phyloP scores from a whole-genome alignment of 2,888 invertebrate species.

The Parnassius apollo region DNA sequence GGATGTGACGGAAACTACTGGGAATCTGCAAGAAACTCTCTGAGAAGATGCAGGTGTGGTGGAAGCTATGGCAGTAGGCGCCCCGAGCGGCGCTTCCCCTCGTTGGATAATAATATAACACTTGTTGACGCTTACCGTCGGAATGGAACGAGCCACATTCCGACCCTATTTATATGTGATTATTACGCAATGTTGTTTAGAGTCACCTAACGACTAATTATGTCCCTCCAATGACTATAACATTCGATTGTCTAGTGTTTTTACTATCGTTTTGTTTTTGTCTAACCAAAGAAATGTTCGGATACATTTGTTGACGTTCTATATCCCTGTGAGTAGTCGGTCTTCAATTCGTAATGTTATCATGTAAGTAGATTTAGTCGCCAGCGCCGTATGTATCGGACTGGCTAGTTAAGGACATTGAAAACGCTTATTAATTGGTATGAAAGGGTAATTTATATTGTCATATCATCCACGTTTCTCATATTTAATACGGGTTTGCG shows the following conservation, averaged over 20 bases:
- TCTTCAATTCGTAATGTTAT: slow-evolving; percentile 73
- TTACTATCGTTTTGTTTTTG: slow-evolving; percentile 71
- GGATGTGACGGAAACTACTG: slow-evolving; percentile 96
- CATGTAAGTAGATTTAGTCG: slow-evolving; percentile 75
- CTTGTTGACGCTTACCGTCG: slow-evolving; percentile 78
- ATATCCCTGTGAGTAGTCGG: slow-evolving; percentile 75
- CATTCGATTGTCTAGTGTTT: slow-evolving; percentile 74
- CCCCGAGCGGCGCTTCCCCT: slow-evolving; percentile 19
- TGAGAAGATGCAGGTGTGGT: slow-evolving; percentile 94
- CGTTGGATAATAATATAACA: slow-evolving; percentile 38
- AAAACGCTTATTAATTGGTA: slow-evolving; percentile 82
- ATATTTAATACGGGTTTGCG: slow-evolving; percentile 81
- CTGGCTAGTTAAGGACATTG: slow-evolving; percentile 79
- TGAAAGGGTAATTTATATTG: slow-evolving; percentile 82
- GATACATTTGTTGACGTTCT: slow-evolving; percentile 66
- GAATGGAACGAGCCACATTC: slow-evolving; percentile 66
- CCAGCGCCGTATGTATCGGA: slow-evolving; percentile 66
- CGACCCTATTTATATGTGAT: slow-evolving; percentile 73
- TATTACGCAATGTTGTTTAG: slow-evolving; percentile 77
- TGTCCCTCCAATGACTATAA: slow-evolving; percentile 79
- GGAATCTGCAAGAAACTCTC: slow-evolving; percentile 94
- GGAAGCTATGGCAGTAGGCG: slow-evolving; percentile 88
- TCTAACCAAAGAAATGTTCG: slow-evolving; percentile 76
- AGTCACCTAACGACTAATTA: slow-evolving; percentile 75
- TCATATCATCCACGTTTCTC: slow-evolving; percentile 81